Evolutionary conservation across 1,140 invertebrate species (phyloP).

Genomic region (Gonioctena quinquepunctata): DNA sequence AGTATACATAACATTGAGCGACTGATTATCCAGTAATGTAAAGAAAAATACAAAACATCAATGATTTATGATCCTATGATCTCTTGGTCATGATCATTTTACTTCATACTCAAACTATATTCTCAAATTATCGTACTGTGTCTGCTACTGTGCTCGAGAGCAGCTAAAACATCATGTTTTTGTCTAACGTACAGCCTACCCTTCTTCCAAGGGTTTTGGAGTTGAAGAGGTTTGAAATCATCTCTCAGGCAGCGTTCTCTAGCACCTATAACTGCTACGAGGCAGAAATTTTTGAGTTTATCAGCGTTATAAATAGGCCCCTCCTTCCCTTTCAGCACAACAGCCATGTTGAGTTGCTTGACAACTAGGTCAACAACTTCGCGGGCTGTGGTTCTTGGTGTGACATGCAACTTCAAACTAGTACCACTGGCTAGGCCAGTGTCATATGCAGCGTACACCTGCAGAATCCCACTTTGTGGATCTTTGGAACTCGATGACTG

Average conservation of each 20-base stretch:
- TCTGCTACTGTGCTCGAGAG: slow-evolving; percentile 81
- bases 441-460: slow-evolving; percentile 93
- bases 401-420: slow-evolving; percentile 90
- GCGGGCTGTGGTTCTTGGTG: slow-evolving; percentile 83
- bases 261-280: slow-evolving; percentile 92
- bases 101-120: no score
- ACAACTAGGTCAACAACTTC: slow-evolving; percentile 94
- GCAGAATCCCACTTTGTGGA: slow-evolving; percentile 62
- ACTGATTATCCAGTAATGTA: no score
- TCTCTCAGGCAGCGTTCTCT: slow-evolving; percentile 88
- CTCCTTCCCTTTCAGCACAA: slow-evolving; percentile 80
- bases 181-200: slow-evolving; percentile 88
- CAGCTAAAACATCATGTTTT: slow-evolving; percentile 85
- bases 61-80: no score
- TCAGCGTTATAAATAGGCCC: slow-evolving; percentile 84
- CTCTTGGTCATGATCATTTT: no score
- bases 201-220: slow-evolving; percentile 95
- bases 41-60: no score
- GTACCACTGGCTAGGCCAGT: slow-evolving; percentile 90
- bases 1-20: not conserved
- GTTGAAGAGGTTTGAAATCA: slow-evolving; percentile 87
- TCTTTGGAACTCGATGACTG: slow-evolving; percentile 35
- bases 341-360: slow-evolving; percentile 91
- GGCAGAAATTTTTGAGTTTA: slow-evolving; percentile 83
- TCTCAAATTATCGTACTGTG: slow-evolving; percentile 65